Evolutionary conservation across 2,888 invertebrate species (phyloP), one percentile per base, ranked within the genome.

Genomic region (Ectobius pallidus): DNA sequence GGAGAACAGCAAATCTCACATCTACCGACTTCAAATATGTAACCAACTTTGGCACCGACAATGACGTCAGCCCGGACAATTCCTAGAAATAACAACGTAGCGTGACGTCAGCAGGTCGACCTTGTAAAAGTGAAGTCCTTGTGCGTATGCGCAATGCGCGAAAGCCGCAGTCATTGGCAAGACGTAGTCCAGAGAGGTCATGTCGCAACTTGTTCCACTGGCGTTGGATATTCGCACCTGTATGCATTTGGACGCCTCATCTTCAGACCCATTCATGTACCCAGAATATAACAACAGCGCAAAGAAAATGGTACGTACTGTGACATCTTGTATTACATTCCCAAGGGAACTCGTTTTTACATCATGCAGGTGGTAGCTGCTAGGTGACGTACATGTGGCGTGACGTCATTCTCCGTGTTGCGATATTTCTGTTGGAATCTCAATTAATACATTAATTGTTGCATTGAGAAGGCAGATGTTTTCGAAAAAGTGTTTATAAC

Each of bases 201-300:
- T 75, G 75, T 72, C 75, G 65, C 75, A 74, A 69, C 58, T 74
- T 71, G 75, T 75, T 42, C 75, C 75, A 11, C 34, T 71, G 16
- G 71, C 73, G 61, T 68, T 74, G 18, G 44, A 67, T 34, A 18
- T 74, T 68, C 70, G 74, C 71, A 74, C 74, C 74, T 67, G 62
- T 11, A 11, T 25, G 30, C 25, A 65, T 34, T 20, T 65, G 42
- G 65, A 46, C 42, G 52, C 25, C 34, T 6, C 34, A 34, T 34
- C 34, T 7, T 7, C 6, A 6, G 34, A 34, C 14, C n/a, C n/a
- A n/a, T 73, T 68, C 39, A 71, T 73, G 71, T 73, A 73, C 65
- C 71, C 73, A 11, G 75, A 75, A 46, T 75, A 27, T 16, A 25
- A 65, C 20, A 58, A 70, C 61, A 70, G 71, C 30, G 70, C 20